Evolutionary conservation across 2,888 invertebrate genomes (phyloP).

Genomic region (Zygothrica quintamaculata): DNA sequence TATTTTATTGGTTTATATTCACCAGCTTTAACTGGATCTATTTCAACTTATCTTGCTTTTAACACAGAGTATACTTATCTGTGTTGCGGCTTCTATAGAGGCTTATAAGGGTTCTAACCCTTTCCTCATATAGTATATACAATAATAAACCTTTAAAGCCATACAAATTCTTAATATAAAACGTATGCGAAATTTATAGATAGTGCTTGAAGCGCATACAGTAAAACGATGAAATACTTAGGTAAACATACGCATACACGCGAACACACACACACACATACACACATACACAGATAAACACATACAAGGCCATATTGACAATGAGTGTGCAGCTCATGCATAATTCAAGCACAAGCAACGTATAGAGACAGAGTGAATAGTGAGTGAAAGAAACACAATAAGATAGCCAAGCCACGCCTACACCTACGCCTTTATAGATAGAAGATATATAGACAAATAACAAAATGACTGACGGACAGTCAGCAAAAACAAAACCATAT

Average conservation of each 20-base stretch:
- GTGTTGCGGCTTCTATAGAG: too few relatives aligned
- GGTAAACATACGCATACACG: not conserved
- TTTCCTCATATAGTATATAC: too few relatives aligned
- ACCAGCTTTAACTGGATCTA: too few relatives aligned
- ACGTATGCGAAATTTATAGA: constrained; percentile 72
- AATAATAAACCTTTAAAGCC: constrained; percentile 43
- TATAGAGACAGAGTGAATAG: constrained; percentile 20
- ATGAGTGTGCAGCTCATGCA: constrained; percentile 61
- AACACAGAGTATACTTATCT: too few relatives aligned
- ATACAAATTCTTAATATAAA: constrained; percentile 67
- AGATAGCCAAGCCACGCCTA: too few relatives aligned
- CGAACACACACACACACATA: not conserved
- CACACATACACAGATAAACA: constrained; percentile 8
- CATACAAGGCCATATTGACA: constrained; percentile 70
- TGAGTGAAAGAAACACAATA: constrained; percentile 40
- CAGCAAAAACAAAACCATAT: constrained; percentile 1
- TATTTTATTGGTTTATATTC: too few relatives aligned
- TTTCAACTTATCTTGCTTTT: too few relatives aligned
- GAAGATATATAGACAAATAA: constrained; percentile 61
- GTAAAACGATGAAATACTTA: not conserved
- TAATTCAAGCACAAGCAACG: constrained; percentile 58
- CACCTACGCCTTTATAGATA: constrained; percentile 18
- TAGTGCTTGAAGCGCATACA: constrained; percentile 40
- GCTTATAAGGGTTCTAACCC: too few relatives aligned
- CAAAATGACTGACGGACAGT: constrained; percentile 37